Conservation (phyloP, 2,888 invertebrate species). For the Eumacrocentrus americanus region DNA sequence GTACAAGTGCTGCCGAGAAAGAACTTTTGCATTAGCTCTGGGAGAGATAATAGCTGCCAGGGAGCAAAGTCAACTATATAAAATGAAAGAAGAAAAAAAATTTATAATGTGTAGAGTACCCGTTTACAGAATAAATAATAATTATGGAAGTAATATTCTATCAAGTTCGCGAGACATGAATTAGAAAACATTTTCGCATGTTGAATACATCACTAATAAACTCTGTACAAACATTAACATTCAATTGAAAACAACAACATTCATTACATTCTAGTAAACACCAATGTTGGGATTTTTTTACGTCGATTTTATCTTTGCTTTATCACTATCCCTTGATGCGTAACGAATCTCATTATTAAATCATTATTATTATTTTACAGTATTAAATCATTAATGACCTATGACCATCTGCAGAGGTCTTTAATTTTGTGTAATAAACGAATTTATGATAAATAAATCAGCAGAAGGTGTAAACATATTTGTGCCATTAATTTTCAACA, state of each 20-base stretch:
- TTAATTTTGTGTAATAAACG: neutral
- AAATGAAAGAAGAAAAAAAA: neutral
- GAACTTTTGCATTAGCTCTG: too few species aligned
- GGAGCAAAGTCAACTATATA: neutral
- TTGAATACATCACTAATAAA: slow-evolving; percentile 47
- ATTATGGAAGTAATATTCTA: neutral
- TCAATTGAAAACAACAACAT: slow-evolving; percentile 50
- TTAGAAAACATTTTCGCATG: slow-evolving; percentile 38
- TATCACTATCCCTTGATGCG: neutral
- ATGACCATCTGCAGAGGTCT: neutral
- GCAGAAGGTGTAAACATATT: too few species aligned
- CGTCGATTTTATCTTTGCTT: slow-evolving; percentile 5
- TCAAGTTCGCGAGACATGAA: slow-evolving; percentile 26
- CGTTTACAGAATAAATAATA: neutral
- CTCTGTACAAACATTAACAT: slow-evolving; percentile 58
- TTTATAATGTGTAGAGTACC: too few species aligned
- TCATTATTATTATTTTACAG: neutral
- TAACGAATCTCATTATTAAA: neutral
- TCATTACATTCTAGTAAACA: slow-evolving; percentile 38
- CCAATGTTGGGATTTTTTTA: slow-evolving; percentile 25
- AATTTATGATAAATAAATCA: too few species aligned
- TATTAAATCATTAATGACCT: neutral
- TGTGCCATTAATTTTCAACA: too few species aligned
- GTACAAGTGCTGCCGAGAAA: too few species aligned
- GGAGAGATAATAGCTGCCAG: too few species aligned